Conservation (phyloP, 1,140 invertebrate genomes). For the Rhyzopertha dominica region DNA sequence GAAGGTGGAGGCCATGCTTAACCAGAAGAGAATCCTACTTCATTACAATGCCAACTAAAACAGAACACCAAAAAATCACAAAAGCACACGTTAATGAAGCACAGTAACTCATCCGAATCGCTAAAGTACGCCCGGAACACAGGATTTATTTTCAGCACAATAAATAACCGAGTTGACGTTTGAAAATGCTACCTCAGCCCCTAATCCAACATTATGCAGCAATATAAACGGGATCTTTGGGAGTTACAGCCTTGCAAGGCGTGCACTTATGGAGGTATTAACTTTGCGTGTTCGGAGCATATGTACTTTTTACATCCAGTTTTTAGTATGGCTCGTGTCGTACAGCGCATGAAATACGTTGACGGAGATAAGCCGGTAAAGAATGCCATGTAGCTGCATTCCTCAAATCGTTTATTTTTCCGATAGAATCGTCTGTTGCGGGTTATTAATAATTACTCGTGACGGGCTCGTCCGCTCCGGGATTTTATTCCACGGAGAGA, state of each 20-base stretch:
- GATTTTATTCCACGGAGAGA: no score
- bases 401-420: slow-evolving; percentile 14
- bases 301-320: slow-evolving; percentile 16
- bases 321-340: not conserved
- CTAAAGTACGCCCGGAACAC: no score
- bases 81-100: no score
- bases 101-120: no score
- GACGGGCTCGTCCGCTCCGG: no score
- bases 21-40: no score
- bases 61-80: no score
- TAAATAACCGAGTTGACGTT: no score
- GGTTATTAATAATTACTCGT: slow-evolving; percentile 7
- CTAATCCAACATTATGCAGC: slow-evolving; percentile 14
- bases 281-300: slow-evolving; percentile 15
- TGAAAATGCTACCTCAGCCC: slow-evolving; percentile 2
- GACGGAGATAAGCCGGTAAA: slow-evolving; percentile 16
- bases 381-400: slow-evolving; percentile 17
- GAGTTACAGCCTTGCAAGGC: slow-evolving; percentile 15
- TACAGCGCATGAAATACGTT: slow-evolving; percentile 10
- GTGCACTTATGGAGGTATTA: slow-evolving; percentile 17
- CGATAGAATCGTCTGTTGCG: slow-evolving; percentile 17
- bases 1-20: no score
- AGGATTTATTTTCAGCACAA: no score
- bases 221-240: slow-evolving; percentile 19
- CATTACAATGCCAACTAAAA: no score